Evolutionary conservation across 2,888 invertebrate species (phyloP).

Genomic region (Yponomeuta cagnagella): DNA sequence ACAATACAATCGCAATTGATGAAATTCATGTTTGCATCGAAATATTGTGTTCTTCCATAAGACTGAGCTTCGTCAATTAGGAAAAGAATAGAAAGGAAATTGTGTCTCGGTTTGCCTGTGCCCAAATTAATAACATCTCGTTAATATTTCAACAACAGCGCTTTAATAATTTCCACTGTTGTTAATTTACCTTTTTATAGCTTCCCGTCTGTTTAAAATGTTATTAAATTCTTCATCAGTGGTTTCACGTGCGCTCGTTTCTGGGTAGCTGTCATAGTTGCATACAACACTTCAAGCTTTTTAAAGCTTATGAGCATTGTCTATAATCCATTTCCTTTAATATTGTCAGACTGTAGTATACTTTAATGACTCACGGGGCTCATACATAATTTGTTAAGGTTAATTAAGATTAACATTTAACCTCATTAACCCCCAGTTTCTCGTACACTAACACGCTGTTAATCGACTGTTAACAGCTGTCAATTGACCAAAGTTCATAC

Average conservation of each 20-base stretch:
- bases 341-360: no score
- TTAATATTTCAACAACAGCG: conserved; percentile 11
- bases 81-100: background rate
- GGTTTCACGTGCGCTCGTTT: background rate
- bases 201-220: conserved; percentile 14
- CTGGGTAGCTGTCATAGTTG: background rate
- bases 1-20: no score
- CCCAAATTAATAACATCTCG: background rate
- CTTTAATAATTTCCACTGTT: conserved; percentile 10
- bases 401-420: no score
- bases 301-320: no score
- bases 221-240: conserved; percentile 16
- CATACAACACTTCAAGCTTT: background rate
- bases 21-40: no score
- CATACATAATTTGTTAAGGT: no score
- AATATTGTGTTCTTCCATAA: background rate
- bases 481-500: no score
- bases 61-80: background rate
- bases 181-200: conserved; percentile 16
- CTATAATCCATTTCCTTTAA: no score
- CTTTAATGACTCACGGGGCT: no score
- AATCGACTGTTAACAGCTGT: no score
- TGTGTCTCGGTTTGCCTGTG: background rate
- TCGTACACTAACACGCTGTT: no score
- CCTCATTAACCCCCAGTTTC: no score